These are phyloP conservation scores for Latrodectus geometricus DNA, from an alignment of 1,140 invertebrate genomes.

Conservation along the genomic window DNA sequence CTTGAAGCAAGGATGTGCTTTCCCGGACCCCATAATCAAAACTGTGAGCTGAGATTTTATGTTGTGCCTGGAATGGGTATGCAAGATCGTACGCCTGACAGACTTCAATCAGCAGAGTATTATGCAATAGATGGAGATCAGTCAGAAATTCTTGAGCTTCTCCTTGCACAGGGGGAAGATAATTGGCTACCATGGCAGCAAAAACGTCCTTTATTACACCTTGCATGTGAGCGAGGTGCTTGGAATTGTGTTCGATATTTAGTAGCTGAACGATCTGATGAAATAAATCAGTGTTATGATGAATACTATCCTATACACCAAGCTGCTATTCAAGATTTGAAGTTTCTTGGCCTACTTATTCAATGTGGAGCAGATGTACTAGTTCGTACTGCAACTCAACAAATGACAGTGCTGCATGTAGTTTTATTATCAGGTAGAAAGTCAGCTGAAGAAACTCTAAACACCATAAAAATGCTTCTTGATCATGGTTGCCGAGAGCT, in stretches of 20 bases:
- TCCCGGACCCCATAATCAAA: conserved; percentile 78
- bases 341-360: conserved; percentile 77
- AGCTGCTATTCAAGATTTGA: conserved; percentile 77
- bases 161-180: conserved; percentile 78
- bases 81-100: conserved; percentile 71
- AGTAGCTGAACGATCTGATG: conserved; percentile 76
- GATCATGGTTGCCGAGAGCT: conserved; percentile 77
- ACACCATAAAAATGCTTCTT: conserved; percentile 76
- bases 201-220: conserved; percentile 75
- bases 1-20: conserved; percentile 75
- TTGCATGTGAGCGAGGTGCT: conserved; percentile 78
- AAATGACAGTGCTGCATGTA: conserved; percentile 80
- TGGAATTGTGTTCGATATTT: conserved; percentile 78
- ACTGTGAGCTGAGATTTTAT: conserved; percentile 76
- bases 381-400: conserved; percentile 79
- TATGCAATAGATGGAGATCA: conserved; percentile 81
- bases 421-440: conserved; percentile 71
- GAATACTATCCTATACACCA: conserved; percentile 83
- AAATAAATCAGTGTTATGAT: conserved; percentile 81
- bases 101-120: conserved; percentile 79
- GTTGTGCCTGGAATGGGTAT: conserved; percentile 38
- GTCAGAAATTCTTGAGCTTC: conserved; percentile 73
- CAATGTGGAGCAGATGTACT: conserved; percentile 76
- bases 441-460: conserved; percentile 78
- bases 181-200: conserved; percentile 76